Percentiles rank a stretch among this genome's conserved stretches.
Conservation (phyloP, 2,113 vertebrate genomes). For the Piliocolobus tephrosceles region DNA sequence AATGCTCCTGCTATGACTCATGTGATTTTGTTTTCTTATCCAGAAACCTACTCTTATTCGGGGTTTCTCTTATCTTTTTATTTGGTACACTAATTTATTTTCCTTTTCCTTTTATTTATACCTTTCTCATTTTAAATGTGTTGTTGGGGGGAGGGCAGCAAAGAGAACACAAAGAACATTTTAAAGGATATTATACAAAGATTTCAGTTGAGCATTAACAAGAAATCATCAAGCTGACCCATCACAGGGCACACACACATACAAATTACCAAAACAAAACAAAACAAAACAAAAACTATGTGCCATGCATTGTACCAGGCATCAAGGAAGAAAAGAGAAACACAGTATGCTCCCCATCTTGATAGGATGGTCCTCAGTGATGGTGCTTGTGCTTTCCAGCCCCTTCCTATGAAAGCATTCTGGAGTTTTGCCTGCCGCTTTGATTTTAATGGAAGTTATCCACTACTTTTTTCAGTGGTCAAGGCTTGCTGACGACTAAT, state of each 20-base stretch:
- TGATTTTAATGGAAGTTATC: not conserved
- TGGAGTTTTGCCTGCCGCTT: not conserved
- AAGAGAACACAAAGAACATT: not conserved
- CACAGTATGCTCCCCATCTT: not conserved
- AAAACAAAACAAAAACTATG: not conserved
- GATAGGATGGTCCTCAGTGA: not conserved
- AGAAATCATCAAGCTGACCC: not conserved
- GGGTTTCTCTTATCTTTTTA: not conserved
- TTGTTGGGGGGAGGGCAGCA: accelerated
- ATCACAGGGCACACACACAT: too few relatives aligned
- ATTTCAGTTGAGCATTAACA: not conserved
- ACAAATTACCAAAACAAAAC: not conserved
- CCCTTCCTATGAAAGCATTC: not conserved
- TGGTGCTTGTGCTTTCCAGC: not conserved
- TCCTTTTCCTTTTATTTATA: not conserved
- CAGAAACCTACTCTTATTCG: not conserved
- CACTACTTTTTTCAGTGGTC: not conserved
- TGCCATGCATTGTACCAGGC: not conserved
- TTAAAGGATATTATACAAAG: not conserved
- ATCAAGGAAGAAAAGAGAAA: not conserved
- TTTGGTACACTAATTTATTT: not conserved
- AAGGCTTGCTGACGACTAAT: not conserved
- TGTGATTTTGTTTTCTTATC: not conserved
- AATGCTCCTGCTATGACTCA: not conserved
- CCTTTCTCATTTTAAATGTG: not conserved